These are phyloP conservation scores for Anticlea derivata DNA, from an alignment of 2,888 invertebrate genomes.

Conservation along the genomic window DNA sequence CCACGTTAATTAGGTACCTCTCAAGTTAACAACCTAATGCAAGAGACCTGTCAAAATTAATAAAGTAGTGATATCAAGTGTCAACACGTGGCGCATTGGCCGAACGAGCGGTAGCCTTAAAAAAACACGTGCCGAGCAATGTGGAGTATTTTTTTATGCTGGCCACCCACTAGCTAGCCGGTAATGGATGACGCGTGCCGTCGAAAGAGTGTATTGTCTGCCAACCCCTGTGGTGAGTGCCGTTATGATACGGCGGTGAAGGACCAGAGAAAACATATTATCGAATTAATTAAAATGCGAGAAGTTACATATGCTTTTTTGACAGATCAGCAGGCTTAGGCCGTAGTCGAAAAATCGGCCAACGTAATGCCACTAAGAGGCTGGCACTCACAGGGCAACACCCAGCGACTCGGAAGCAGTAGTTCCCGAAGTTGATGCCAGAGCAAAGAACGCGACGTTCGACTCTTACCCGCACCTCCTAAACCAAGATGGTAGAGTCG, in stretches of 20 bases:
- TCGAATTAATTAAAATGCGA: constrained; percentile 7
- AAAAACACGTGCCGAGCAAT: constrained; percentile 29
- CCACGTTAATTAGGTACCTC: constrained; percentile 46
- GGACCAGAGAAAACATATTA: constrained; percentile 20
- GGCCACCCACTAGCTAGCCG: constrained; percentile 35
- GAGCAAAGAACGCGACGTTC: too few species aligned
- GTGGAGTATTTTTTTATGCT: constrained; percentile 52
- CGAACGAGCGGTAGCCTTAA: constrained; percentile 15
- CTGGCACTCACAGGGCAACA: too few species aligned
- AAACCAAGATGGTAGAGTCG: too few species aligned
- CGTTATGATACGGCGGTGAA: constrained; percentile 20
- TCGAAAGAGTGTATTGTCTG: constrained; percentile 60
- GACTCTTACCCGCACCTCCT: too few species aligned
- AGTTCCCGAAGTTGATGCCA: too few species aligned
- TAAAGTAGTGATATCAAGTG: constrained; percentile 73
- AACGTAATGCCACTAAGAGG: too few species aligned
- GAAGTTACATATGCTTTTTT: too few species aligned
- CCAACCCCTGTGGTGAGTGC: constrained; percentile 20
- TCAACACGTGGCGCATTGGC: constrained; percentile 59
- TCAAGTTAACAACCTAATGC: constrained; percentile 64
- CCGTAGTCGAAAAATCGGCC: too few species aligned
- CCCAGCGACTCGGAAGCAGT: too few species aligned
- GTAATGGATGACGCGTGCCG: constrained; percentile 74
- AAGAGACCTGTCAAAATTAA: constrained; percentile 64
- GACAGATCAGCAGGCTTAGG: too few species aligned